A percentile compares a stretch with the other conserved stretches of the same genome.
phyloP scores from a whole-genome alignment of 2,797 vertebrate species.

The Sebastes cheni region DNA sequence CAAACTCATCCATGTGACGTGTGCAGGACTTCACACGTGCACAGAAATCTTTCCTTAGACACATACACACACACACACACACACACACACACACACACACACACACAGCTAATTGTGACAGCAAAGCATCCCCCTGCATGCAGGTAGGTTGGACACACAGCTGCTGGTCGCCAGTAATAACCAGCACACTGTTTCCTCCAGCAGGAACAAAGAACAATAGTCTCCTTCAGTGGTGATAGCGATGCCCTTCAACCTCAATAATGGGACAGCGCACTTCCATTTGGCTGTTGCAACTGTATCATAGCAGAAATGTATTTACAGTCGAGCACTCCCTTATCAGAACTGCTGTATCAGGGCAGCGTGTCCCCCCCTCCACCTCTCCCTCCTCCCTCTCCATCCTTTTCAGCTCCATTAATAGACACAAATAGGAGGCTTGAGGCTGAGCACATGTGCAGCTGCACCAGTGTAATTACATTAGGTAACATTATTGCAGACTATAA shows the following conservation, averaged over 20 bases:
- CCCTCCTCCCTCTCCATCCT: slow-evolving; percentile 11
- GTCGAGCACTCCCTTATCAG: slow-evolving; percentile 49
- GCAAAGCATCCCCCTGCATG: slow-evolving; percentile 41
- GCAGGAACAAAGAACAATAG: slow-evolving; percentile 81
- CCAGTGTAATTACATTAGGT: slow-evolving; percentile 52
- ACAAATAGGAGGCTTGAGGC: slow-evolving; percentile 52
- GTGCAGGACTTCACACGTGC: neutral
- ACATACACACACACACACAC: neutral
- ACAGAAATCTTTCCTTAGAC: slow-evolving; percentile 14
- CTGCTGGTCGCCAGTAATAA: slow-evolving; percentile 63
- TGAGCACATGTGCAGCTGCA: slow-evolving; percentile 59
- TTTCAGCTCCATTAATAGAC: slow-evolving; percentile 59
- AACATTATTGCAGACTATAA: slow-evolving; percentile 52
- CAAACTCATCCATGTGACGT: slow-evolving; percentile 10
- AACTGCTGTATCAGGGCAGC: slow-evolving; percentile 20
- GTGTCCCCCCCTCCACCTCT: neutral
- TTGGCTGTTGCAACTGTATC: slow-evolving; percentile 53
- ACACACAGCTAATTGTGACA: slow-evolving; percentile 28
- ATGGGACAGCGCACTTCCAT: slow-evolving; percentile 56
- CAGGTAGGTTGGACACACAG: slow-evolving; percentile 50
- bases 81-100: neutral
- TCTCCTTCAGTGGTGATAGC: slow-evolving; percentile 65
- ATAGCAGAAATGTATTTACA: slow-evolving; percentile 53
- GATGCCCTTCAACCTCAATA: slow-evolving; percentile 60
- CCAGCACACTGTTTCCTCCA: slow-evolving; percentile 67